Base-by-base conservation (phyloP, 1,140 invertebrate genomes). In the Hestina assimilis region DNA sequence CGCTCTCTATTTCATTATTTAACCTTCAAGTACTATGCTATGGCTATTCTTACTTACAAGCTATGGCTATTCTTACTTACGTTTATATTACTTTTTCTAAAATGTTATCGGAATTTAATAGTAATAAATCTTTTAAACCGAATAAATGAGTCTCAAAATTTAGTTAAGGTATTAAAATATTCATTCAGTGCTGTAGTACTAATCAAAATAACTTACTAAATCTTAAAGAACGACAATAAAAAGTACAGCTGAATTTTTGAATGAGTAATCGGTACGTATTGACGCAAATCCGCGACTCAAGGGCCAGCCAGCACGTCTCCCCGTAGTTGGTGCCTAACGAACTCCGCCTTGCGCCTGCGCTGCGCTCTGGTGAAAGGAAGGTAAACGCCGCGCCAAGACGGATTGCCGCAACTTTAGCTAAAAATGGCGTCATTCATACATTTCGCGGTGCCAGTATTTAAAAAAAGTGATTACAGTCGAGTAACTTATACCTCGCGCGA, bases 381-480 rank as follows among this genome's bases (percentile, higher is more conserved):
- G 76, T 83, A 83, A 82, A 72, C 67, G 71, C 72, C 69, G 72
- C 66, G 64, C 58, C 69, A 76, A 80, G 71, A 79, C 62, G 60
- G 79, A 83, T 87, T 87, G 80, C 75, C 38, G 69, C 79, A 87
- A 82, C 79, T 71, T 73, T 70, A 75, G n/a, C 79, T 82, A 83
- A 83, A 83, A 85, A 84, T 85, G 82, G 80, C 80, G 76, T 85
- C 82, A 85, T 75, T 81, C 73, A 77, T 77, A 79, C 72, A 75
- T 75, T 77, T 83, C 63, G 75, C 67, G 71, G 71, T 78, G 76
- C 66, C 72, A 80, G 80, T 79, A 76, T 68, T 63, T 66, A 62
- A 71, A 69, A 74, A 78, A 73, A 74, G 64, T 40, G 29, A 62
- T 52, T 56, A 55, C 51, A 42, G 21, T 40, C 51, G 35, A 53